A percentile compares a stretch with the other conserved stretches of the same genome.
These are phyloP conservation scores for Brachycybe producta DNA, from an alignment of 2,888 invertebrate species.

Conservation along the genomic window DNA sequence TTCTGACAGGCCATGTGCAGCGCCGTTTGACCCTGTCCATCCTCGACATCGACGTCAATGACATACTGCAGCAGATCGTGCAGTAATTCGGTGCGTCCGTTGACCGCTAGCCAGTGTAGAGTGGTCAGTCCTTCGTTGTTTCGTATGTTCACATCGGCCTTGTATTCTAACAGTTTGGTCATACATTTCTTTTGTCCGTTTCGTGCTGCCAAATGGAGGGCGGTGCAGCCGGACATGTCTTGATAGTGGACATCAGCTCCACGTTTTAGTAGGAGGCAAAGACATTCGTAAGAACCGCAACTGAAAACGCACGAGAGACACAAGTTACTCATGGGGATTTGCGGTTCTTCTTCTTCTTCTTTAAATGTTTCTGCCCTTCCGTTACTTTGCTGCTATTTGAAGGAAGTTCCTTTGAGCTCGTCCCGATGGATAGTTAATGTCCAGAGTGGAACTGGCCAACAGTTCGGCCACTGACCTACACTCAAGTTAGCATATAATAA, in stretches of 20 bases:
- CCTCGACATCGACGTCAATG: slow-evolving; percentile 30
- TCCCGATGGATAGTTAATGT: slow-evolving; percentile 30
- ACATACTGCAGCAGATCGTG: slow-evolving; percentile 29
- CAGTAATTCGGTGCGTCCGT: slow-evolving; percentile 31
- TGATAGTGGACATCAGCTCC: slow-evolving; percentile 29
- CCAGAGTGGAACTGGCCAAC: slow-evolving; percentile 27
- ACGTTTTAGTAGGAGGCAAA: slow-evolving; percentile 29
- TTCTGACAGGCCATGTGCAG: slow-evolving; percentile 34
- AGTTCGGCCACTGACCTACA: slow-evolving; percentile 30
- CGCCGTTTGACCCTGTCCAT: slow-evolving; percentile 32
- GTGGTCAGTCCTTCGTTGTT: slow-evolving; percentile 32
- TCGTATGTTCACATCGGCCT: slow-evolving; percentile 30
- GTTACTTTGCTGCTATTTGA: slow-evolving; percentile 32
- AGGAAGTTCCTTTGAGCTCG: slow-evolving; percentile 28
- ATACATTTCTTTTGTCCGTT: slow-evolving; percentile 32
- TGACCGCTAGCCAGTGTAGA: slow-evolving; percentile 32
- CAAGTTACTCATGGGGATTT: not conserved
- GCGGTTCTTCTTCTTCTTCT: not conserved
- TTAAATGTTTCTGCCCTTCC: too few species aligned
- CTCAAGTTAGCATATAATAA: not conserved
- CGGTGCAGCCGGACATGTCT: slow-evolving; percentile 31
- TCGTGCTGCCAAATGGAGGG: slow-evolving; percentile 31
- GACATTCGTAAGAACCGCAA: slow-evolving; percentile 31
- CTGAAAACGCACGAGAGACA: slow-evolving; percentile 23
- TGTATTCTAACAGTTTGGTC: slow-evolving; percentile 29